Evolutionary conservation across 2,113 vertebrate species (phyloP), one percentile per base, ranked within the genome.

Genomic region (Melanostigma gelatinosum): DNA sequence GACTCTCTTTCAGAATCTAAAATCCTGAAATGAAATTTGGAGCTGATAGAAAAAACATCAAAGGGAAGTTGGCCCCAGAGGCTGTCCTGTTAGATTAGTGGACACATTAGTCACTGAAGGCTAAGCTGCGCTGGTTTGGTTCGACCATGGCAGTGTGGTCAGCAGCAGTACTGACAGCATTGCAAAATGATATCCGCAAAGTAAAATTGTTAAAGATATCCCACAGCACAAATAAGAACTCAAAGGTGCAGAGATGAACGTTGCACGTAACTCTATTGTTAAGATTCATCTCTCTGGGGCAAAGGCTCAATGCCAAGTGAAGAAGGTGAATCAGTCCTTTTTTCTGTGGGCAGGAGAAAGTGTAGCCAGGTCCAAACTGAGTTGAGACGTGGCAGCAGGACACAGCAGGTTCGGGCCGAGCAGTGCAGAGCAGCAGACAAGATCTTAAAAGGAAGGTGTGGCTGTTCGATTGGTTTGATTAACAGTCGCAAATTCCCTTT

Each of bases 371-470:
- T 80, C 79, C 75, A 57, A 29, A 61, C 60, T 36, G 74, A 27
- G 75, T 32, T 1, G 13, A 57, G 40, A 80, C 58, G 69, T 34
- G 57, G 75, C 18, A 57, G 77, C 32, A 65, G 62, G 32, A 72
- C 61, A 58, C 48, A 38, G 82, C 72, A 61, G 72, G 66, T 68
- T 82, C 20, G 42, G 82, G 76, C 58, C 38, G 77, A 88, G 88
- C 86, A 90, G 92, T 64, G 93, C 90, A 95, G 94, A 95, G 94
- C 95, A 96, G 95, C 95, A 96, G 95, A 95, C 95, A 96, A 96
- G 95, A 95, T 96, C 95, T 96, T 96, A 96, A 96, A 96, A 96
- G 95, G 95, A 96, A 96, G 95, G 95, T 95, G 95, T 95, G 95
- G 94, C 95, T 95, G 95, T 95, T 95, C 94, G 93, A 95, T 94